Evolutionary conservation across 2,113 vertebrate species (phyloP), one percentile per base, ranked within the genome.

Genomic region (Anoplopoma fimbria): DNA sequence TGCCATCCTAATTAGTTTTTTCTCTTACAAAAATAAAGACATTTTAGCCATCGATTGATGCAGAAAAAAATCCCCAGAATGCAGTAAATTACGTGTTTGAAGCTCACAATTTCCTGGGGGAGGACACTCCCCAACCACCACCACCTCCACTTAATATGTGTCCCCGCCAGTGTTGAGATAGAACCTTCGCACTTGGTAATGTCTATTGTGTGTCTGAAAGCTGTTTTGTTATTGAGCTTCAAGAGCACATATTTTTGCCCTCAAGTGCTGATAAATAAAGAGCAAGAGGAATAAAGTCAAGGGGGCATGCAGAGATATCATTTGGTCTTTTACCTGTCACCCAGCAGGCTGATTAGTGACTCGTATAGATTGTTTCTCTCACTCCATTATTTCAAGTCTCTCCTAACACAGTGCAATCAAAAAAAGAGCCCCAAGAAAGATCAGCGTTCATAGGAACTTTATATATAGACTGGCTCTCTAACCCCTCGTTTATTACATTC

Each of bases 281-380:
- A 75, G 21, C 40, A 75, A 36, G 47, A 77, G n/a, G 55, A 36
- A 38, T 77, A 47, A 77, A 77, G 55, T 53, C 77, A 68, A 73
- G 29, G 55, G 77, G 42, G 78, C 40, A 77, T 68, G 62, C 69
- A 57, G 69, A 78, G 69, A 69, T 74, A 78, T 58, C 29, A 51
- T 69, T 78, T 58, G 55, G 31, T 71, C 31, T 75, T 72, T 23
- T 62, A 61, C 17, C 31, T 60, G 71, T 75, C 2, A 21, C 47
- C 55, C 13, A 27, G 57, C 64, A 34, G 6, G 13, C 49, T 61
- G 75, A 38, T 55, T 64, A 71, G 27, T 79, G 84, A 79, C 65
- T 70, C 31, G 5, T 65, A 55, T 17, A 34, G 25, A 75, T 60
- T 83, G 62, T 40, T 53, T 15, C 36, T 73, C 72, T 73, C 17